Conservation (phyloP, 1,140 invertebrate species). For the Rhizoglyphus robini region DNA sequence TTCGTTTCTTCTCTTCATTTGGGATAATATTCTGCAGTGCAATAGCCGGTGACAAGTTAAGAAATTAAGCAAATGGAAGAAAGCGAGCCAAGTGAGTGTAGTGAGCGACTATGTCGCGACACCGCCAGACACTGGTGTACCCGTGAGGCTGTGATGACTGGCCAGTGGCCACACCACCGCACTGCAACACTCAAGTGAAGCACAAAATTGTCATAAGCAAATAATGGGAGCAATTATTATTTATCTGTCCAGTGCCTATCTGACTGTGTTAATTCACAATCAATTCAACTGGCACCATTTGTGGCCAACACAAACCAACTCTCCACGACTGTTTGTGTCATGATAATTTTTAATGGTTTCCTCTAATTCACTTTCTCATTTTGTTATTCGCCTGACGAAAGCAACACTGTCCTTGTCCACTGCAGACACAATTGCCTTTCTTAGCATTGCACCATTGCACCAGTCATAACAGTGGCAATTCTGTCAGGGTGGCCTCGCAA, state of each 20-base stretch:
- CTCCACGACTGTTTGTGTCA: not conserved
- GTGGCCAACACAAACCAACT: not conserved
- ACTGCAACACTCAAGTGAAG: not conserved
- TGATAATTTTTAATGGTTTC: constrained; percentile 10
- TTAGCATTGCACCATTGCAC: too few species aligned
- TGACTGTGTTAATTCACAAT: not conserved
- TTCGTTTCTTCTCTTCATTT: constrained; percentile 1
- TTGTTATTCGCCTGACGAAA: not conserved
- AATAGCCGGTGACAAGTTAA: constrained; percentile 13
- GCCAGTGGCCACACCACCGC: not conserved
- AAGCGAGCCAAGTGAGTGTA: not conserved
- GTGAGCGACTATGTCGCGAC: too few species aligned
- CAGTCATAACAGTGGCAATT: not conserved
- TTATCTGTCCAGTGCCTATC: not conserved
- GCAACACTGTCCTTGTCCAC: not conserved
- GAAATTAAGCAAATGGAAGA: constrained; percentile 14
- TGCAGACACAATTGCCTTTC: constrained; percentile 12
- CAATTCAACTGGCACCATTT: not conserved
- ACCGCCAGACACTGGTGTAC: too few species aligned
- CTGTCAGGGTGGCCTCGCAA: too few species aligned
- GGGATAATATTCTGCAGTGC: constrained; percentile 2
- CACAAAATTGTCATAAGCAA: constrained; percentile 8
- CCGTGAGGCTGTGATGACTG: too few species aligned
- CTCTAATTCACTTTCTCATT: not conserved
- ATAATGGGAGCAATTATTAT: constrained; percentile 2